A percentile compares a stretch with the other conserved stretches of the same genome.
phyloP scores from a whole-genome alignment of 2,113 vertebrate species.

The Corythaixoides concolor region DNA sequence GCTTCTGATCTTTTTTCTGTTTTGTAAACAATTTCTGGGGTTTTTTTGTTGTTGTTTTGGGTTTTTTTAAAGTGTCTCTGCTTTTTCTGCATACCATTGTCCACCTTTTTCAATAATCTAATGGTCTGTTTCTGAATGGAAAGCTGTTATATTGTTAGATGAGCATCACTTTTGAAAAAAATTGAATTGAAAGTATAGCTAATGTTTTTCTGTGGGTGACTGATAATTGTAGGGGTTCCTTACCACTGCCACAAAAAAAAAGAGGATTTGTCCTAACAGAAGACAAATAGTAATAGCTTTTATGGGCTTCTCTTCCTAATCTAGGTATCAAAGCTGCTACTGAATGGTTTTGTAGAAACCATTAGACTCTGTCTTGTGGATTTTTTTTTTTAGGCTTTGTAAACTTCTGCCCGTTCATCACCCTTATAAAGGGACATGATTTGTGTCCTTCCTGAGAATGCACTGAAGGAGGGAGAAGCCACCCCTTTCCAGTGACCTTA shows the following conservation, averaged over 20 bases:
- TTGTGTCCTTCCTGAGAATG: not conserved
- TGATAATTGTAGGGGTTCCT: not conserved
- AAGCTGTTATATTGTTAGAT: not conserved
- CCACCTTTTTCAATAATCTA: not conserved
- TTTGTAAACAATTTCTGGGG: not conserved
- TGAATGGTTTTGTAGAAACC: not conserved
- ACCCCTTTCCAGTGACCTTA: not conserved
- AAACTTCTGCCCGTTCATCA: not conserved
- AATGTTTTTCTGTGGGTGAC: not conserved
- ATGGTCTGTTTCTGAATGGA: not conserved
- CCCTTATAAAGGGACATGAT: not conserved
- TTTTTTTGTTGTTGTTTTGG: too few relatives aligned
- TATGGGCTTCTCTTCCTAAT: not conserved
- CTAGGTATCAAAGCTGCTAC: not conserved
- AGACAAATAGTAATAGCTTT: not conserved
- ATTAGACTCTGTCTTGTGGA: not conserved
- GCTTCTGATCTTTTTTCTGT: not conserved
- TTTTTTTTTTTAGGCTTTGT: not conserved
- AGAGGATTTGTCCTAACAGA: not conserved
- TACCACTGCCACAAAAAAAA: not conserved
- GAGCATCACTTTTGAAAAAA: not conserved
- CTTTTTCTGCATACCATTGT: not conserved
- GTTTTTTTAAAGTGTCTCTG: not conserved
- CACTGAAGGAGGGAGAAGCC: not conserved
- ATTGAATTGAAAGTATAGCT: not conserved